These are phyloP conservation scores for Lithodes maja DNA, from an alignment of 2,888 invertebrate genomes.

Conservation along the genomic window DNA sequence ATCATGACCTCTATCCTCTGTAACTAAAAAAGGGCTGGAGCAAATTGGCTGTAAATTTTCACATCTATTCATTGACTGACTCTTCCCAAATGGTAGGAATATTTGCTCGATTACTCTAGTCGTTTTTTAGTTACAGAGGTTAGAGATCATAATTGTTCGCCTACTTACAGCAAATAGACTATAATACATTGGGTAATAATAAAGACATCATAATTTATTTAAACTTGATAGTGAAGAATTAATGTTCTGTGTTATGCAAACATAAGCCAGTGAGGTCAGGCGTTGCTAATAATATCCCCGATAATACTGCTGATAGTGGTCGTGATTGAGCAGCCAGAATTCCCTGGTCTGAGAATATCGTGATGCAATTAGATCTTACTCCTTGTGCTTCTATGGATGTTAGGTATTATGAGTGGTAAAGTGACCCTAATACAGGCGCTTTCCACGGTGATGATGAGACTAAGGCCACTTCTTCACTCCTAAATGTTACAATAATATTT, in stretches of 20 bases:
- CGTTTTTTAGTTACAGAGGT: too few relatives aligned
- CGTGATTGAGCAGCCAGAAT: not conserved
- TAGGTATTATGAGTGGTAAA: not conserved
- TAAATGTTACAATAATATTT: not conserved
- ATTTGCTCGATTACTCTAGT: too few relatives aligned
- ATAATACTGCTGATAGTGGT: not conserved
- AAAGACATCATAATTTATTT: too few relatives aligned
- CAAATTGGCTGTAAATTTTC: too few relatives aligned
- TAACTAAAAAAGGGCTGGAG: too few relatives aligned
- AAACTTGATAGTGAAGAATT: not conserved
- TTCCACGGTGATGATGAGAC: not conserved
- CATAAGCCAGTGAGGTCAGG: not conserved
- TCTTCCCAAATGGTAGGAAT: too few relatives aligned
- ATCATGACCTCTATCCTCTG: too few relatives aligned
- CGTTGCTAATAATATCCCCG: not conserved
- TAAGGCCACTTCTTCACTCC: not conserved
- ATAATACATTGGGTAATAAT: too few relatives aligned
- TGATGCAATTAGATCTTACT: not conserved
- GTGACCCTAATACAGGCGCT: not conserved
- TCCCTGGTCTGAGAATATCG: not conserved
- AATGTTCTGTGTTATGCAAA: not conserved
- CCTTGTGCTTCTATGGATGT: not conserved
- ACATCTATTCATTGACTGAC: too few relatives aligned
- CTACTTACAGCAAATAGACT: too few relatives aligned
- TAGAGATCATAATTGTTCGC: too few relatives aligned